A percentile compares a stretch with the other conserved stretches of the same genome.
Evolutionary conservation across 2,797 vertebrate species (phyloP).

Genomic region (Bovichtus variegatus): DNA sequence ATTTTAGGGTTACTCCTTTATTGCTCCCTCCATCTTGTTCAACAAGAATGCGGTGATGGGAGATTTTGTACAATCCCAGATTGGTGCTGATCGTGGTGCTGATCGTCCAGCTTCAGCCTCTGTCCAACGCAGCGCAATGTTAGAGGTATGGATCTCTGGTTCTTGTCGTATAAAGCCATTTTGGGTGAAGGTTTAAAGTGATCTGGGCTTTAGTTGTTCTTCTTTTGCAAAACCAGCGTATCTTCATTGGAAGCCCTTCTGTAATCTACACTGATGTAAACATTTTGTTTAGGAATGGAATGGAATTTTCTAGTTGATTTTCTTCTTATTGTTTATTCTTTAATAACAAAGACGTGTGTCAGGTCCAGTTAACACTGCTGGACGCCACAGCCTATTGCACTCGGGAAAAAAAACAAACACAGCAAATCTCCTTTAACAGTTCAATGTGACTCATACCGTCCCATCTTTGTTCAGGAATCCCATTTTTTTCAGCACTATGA

Average conservation of each 20-base stretch:
- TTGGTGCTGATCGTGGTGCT: constrained; percentile 82
- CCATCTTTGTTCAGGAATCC: constrained; percentile 85
- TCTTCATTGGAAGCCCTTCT: neutral
- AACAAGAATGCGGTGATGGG: constrained; percentile 92
- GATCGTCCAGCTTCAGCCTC: constrained; percentile 90
- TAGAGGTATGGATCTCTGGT: constrained; percentile 84
- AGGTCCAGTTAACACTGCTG: neutral
- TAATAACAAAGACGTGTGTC: neutral
- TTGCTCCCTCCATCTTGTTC: constrained; percentile 94
- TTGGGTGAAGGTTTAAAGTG: neutral
- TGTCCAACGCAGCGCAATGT: constrained; percentile 91
- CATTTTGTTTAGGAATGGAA: neutral
- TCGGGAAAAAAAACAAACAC: neutral
- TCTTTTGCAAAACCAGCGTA: neutral
- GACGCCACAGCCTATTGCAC: neutral
- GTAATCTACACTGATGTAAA: neutral
- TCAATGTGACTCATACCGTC: neutral
- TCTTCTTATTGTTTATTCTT: neutral
- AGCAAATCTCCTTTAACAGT: neutral
- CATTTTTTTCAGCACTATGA: constrained; percentile 95
- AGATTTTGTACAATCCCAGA: constrained; percentile 86
- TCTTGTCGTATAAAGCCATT: neutral
- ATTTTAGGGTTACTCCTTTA: constrained; percentile 92
- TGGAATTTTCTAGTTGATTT: neutral
- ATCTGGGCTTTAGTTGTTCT: neutral